Base-by-base conservation (phyloP, 2,888 invertebrate genomes). In the Lysandra bellargus region DNA sequence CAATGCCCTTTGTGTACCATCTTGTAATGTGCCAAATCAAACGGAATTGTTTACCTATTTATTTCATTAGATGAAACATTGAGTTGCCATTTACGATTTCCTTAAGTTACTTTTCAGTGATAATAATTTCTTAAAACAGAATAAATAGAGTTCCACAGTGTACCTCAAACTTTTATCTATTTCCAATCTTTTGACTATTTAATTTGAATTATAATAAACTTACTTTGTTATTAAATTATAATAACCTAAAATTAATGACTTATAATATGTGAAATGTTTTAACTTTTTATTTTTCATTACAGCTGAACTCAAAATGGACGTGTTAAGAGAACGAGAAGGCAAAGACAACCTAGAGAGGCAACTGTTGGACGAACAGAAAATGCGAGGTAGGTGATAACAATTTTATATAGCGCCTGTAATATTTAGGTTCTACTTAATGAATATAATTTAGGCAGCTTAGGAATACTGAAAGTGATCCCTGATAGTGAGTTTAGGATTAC, bases 281-380 rank as follows among this genome's bases (percentile, higher is more conserved):
- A 64, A 61, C 17, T 6, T 33, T 4, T 37, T 57, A 17, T 61
- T 88, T 80, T 81, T 81, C 94, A 90, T 96, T 96, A 80, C 96
- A 99, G 99, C 98, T 89, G 99, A 99, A 95, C 95, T 99, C 85
- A 98, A 98, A 95, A 98, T 98, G 98, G 99, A 99, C 93, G 97
- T 99, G 82, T 95, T 98, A 83, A 96, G 98, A 87, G 99, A 99
- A 94, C 95, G 98, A 87, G 99, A 99, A 95, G 97, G 98, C 82
- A 97, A 98, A 95, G 98, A 98, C 94, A 98, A 97, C 88, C 93
- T 99, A 88, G 99, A 99, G 94, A 96, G 98, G 92, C 98, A 98
- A 95, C 96, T 99, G 82, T 95, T 97, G 85, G 98, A 99, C 89
- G 99, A 99, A 93, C 98, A 98, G 95, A 98, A 98, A 96, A 96